These are phyloP conservation scores for Armadillidium nasatum DNA, from an alignment of 1,140 invertebrate genomes.

Conservation along the genomic window DNA sequence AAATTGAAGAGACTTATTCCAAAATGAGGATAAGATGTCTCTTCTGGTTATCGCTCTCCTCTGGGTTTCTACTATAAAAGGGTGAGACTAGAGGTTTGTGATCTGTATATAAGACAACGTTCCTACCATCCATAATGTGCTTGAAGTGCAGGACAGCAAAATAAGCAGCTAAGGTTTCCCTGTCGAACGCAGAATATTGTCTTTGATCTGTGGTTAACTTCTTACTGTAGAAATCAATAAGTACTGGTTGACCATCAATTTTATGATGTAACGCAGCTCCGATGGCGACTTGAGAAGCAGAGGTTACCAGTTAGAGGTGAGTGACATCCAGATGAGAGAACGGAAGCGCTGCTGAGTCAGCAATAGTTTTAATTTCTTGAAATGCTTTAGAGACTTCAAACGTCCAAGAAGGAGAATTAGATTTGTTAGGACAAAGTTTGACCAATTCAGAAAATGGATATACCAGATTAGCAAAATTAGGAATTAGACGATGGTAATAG, in stretches of 20 bases:
- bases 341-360: conserved; percentile 1
- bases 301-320: neutral
- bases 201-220: conserved; percentile 47
- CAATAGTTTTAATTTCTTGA: neutral
- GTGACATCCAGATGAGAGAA: neutral
- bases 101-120: conserved; percentile 25
- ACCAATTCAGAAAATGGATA: conserved; percentile 9
- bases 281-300: neutral
- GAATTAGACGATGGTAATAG: conserved; percentile 24
- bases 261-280: conserved; percentile 20
- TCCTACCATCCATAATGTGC: conserved; percentile 20
- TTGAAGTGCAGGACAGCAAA: conserved; percentile 30
- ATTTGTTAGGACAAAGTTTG: conserved; percentile 12
- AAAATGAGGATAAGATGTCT: neutral
- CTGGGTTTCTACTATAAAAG: conserved; percentile 17
- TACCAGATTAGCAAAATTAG: conserved; percentile 14
- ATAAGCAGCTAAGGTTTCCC: conserved; percentile 33
- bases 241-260: conserved; percentile 8
- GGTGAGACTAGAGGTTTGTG: conserved; percentile 22
- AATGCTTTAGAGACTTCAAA: neutral
- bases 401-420: neutral
- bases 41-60: neutral
- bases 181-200: conserved; percentile 49
- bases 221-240: conserved; percentile 48
- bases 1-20: neutral